Evolutionary conservation across 1,140 invertebrate species (phyloP), one percentile per base, ranked within the genome.

Genomic region (Lasaia peninsularis): DNA sequence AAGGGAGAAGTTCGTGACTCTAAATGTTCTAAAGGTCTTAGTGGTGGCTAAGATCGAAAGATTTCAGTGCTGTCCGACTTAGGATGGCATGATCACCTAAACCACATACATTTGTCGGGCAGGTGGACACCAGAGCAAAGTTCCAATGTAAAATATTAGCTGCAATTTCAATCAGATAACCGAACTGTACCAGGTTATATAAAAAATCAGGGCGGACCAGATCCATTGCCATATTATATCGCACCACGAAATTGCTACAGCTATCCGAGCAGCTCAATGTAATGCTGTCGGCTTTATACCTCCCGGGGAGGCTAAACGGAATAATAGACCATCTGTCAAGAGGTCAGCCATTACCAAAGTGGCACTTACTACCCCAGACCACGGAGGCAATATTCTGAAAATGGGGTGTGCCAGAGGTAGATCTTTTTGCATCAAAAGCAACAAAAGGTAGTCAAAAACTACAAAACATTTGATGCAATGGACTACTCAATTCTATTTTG

Each of bases 131-230:
- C 28, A 8, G 10, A 58, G 4, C 65, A 70, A 58, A 51, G 81
- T 33, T 62, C 60, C 21, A 80, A 81, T 52, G 10, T 54, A 10
- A 80, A 80, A 56, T 81, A 1, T 58, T 56, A 12, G 48, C 55
- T 20, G 69, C 52, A 1, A 58, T 62, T 68, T 1, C 53, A 65
- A 11, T 54, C 62, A 9, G 66, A 68, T 62, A 68, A 62, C 33
- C 31, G 48, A 1, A 61, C 62, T 0, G 9, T 68, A 0, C 34
- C 64, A 4, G 52, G 56, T 9, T 64, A 64, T n/a, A 48, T 68
- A 6, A 57, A 56, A n/a, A 59, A 63, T 31, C 54, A 65, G 14
- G 58, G 59, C 0, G 63, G 63, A 61, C 56, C 2, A 32, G 20
- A 44, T 63, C 56, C 2, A 5, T 21, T n/a, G 32, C 49, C 10